Percentiles rank a stretch among this genome's conserved stretches.
These are phyloP conservation scores for Scaptomyza hsui DNA, from an alignment of 1,140 invertebrate genomes.

Conservation along the genomic window DNA sequence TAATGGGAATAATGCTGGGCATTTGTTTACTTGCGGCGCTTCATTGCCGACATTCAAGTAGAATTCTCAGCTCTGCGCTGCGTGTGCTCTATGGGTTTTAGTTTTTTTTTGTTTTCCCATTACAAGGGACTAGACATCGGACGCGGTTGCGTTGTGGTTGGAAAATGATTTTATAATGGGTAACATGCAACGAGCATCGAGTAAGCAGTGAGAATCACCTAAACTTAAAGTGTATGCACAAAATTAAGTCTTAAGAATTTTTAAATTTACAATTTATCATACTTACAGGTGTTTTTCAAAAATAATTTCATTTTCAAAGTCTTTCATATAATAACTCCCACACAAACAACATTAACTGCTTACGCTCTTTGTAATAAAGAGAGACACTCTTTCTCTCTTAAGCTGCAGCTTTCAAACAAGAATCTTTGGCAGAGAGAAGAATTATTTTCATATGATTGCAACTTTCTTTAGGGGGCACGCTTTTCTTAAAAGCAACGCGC, in stretches of 20 bases:
- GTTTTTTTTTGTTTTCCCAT: slow-evolving; percentile 17
- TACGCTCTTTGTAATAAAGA: slow-evolving; percentile 37
- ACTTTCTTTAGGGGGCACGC: slow-evolving; percentile 64
- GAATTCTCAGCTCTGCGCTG: slow-evolving; percentile 6
- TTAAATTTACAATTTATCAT: background rate
- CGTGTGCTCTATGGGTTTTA: slow-evolving; percentile 52
- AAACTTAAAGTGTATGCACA: no score
- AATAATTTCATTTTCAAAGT: background rate
- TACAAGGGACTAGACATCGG: background rate
- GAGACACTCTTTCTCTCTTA: slow-evolving; percentile 32
- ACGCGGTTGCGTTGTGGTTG: slow-evolving; percentile 20
- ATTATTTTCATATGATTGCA: slow-evolving; percentile 56
- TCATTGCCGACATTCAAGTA: slow-evolving; percentile 46
- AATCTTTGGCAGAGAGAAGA: slow-evolving; percentile 49
- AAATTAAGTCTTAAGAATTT: background rate
- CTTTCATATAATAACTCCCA: slow-evolving; percentile 8
- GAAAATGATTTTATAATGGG: slow-evolving; percentile 41
- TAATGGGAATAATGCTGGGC: slow-evolving; percentile 75
- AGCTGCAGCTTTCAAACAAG: slow-evolving; percentile 57
- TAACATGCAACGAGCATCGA: slow-evolving; percentile 10
- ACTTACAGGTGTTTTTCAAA: background rate
- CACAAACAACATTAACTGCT: slow-evolving; percentile 12
- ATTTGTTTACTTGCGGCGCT: slow-evolving; percentile 73
- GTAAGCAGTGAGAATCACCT: background rate
- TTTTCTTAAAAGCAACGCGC: slow-evolving; percentile 73